These are phyloP conservation scores for Varecia variegata DNA, from an alignment of 2,797 vertebrate genomes.

Conservation along the genomic window DNA sequence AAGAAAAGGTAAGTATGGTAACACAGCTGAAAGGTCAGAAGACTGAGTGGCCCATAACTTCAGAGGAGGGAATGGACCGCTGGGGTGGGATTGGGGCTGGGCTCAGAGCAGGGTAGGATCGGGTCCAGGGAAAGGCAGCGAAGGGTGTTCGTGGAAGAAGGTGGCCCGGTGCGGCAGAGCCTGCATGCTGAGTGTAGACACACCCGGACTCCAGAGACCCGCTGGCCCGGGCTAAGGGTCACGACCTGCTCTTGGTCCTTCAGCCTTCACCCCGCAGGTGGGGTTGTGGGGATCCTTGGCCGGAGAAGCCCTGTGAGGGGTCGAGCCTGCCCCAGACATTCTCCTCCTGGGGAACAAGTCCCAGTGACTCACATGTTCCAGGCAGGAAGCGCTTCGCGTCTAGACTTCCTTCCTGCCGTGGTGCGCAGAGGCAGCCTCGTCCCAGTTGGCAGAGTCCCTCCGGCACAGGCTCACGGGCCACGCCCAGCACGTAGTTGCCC, in stretches of 20 bases:
- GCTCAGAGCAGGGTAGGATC: not conserved
- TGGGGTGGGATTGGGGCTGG: no score
- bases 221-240: not conserved
- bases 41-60: not conserved
- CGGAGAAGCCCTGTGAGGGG: not conserved
- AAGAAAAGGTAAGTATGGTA: not conserved
- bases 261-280: not conserved
- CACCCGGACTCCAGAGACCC: not conserved
- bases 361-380: not conserved
- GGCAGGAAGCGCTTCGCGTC: not conserved
- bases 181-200: accelerated
- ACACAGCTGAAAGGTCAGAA: not conserved
- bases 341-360: not conserved
- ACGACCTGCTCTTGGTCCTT: not conserved
- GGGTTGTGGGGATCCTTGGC: no score
- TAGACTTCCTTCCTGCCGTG: not conserved
- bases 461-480: not conserved
- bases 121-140: not conserved
- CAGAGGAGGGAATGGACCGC: no score
- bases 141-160: not conserved
- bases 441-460: not conserved
- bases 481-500: not conserved
- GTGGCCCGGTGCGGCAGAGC: accelerated
- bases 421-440: not conserved
- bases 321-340: not conserved